Evolutionary conservation across 2,797 vertebrate species (phyloP).

Genomic region (Gobionotothen gibberifrons): DNA sequence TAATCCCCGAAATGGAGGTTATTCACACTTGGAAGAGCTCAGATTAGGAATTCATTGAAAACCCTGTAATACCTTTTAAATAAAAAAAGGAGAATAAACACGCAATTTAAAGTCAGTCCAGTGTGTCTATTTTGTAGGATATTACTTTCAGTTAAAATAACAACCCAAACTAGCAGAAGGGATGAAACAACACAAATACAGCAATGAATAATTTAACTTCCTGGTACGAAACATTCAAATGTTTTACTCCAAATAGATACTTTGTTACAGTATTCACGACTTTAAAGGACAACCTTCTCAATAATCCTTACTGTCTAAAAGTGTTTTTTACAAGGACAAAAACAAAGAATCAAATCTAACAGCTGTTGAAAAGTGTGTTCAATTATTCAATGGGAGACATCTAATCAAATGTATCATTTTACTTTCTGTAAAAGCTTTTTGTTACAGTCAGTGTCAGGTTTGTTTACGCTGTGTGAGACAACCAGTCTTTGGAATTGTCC

Average conservation of each 20-base stretch:
- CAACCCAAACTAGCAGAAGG: conserved; percentile 1
- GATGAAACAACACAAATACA: conserved; percentile 26
- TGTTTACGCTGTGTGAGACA: background rate
- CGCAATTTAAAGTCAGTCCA: conserved; percentile 15
- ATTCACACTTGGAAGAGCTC: conserved; percentile 56
- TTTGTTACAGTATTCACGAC: conserved; percentile 1
- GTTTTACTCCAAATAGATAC: background rate
- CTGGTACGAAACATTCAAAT: background rate
- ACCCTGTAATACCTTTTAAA: conserved; percentile 44
- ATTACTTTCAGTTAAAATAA: conserved; percentile 15
- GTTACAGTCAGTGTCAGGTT: conserved; percentile 11
- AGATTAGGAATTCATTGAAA: conserved; percentile 50
- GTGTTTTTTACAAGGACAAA: conserved; percentile 10
- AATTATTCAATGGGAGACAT: conserved; percentile 7
- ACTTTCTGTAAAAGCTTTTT: conserved; percentile 9
- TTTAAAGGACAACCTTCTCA: background rate
- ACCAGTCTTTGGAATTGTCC: conserved; percentile 1
- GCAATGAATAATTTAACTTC: background rate
- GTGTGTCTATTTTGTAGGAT: background rate
- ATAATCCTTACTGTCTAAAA: conserved; percentile 8
- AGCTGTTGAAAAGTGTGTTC: background rate
- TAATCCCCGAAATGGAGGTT: conserved; percentile 62
- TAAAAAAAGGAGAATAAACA: conserved; percentile 13
- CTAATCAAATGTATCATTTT: conserved; percentile 9
- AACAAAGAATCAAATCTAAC: conserved; percentile 6